Evolutionary conservation across 2,113 vertebrate species (phyloP).

Genomic region (Cololabis saira): DNA sequence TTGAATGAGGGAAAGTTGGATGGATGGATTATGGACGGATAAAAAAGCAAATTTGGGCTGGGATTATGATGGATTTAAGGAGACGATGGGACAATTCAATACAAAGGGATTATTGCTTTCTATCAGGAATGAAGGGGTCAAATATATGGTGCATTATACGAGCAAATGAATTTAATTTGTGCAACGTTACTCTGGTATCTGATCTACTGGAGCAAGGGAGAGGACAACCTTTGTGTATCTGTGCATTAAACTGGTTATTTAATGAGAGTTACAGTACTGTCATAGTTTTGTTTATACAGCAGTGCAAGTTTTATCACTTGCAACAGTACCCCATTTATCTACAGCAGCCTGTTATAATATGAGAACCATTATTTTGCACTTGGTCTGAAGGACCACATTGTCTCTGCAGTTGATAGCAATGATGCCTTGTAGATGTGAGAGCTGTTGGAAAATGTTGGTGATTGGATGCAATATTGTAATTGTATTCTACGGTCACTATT

Average conservation of each 20-base stretch:
- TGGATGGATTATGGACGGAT: not conserved
- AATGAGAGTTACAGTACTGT: not conserved
- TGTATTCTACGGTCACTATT: conserved; percentile 59
- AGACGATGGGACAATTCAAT: conserved; percentile 22
- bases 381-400: conserved; percentile 4
- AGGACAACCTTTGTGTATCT: conserved; percentile 1
- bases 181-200: conserved; percentile 3
- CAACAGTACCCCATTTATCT: not conserved
- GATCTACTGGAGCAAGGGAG: not conserved
- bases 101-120: conserved; percentile 35
- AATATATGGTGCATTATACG: too few species aligned
- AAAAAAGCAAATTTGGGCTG: not conserved
- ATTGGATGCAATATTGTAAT: conserved; percentile 63
- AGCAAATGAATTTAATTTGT: too few species aligned
- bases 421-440: conserved; percentile 42
- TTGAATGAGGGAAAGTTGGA: conserved; percentile 14
- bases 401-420: not conserved
- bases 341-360: not conserved
- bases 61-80: conserved; percentile 1
- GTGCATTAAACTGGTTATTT: not conserved
- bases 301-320: conserved; percentile 8
- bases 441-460: conserved; percentile 24
- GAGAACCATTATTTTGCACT: conserved; percentile 18
- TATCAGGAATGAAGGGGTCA: conserved; percentile 1
- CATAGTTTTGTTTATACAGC: conserved; percentile 27